Evolutionary conservation across 1,140 invertebrate genomes (phyloP), one percentile per base, ranked within the genome.

Genomic region (Penaeus vannamei): DNA sequence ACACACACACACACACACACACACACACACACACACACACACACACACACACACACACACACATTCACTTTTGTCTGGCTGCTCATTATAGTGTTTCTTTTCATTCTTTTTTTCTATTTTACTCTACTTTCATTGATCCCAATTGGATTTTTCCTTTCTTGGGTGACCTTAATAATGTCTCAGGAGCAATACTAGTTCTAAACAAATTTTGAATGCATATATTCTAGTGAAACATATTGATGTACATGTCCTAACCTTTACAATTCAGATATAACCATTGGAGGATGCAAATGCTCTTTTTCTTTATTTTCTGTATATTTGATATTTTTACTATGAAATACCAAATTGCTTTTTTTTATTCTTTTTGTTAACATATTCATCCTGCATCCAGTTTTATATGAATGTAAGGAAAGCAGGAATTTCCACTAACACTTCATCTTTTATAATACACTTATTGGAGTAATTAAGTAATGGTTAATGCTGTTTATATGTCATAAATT

Each of bases 1-100:
- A 36, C 36, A 36, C 36, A 36, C 36, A 36, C 36, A 36, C 36
- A 36, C 36, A 36, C 36, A 36, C 36, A 53, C 85, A 76, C 22
- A 86, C 12, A 79, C 53, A 92, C 46, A 86, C 83, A 90, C 77
- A 69, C 80, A 79, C 90, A 90, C 22, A 64, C 85, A 69, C 29
- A 87, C 26, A 66, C 26, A 66, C 26, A 66, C 26, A 66, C 26
- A 66, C 36, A 36, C 36, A 36, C 36, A 36, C 36, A 36, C 36
- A 36, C 36, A 36, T 5, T 1, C 36, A 36, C 5, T 36, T 36
- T 5, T 36, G 36, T 36, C 36, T 36, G 36, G 36, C 5, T 5
- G 36, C 2, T 2, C 36, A 5, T 5, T 36, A 36, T 36, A 36
- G 36, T 36, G 36, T 36, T 36, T 36, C 36, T 36, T 36, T 5